Base-by-base conservation (phyloP, 1,140 invertebrate species). In the Megalopta genalis region DNA sequence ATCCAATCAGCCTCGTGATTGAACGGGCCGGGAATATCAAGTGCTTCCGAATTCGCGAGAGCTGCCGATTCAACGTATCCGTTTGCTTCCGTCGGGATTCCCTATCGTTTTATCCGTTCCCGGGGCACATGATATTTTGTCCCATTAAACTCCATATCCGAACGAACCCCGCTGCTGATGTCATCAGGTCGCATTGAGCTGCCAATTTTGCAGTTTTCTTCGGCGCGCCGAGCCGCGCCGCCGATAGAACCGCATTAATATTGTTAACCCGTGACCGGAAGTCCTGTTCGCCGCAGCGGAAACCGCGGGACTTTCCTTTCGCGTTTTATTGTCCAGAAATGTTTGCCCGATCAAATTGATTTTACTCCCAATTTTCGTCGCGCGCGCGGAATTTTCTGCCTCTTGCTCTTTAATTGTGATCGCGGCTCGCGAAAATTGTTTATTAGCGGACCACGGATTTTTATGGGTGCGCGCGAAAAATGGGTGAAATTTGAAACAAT, bases 131-230 rank as follows among this genome's bases (percentile, higher is more conserved):
- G 83, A 83, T 84, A 83, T 84, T 84, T 84, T 84, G 77, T 72
- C 71, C 83, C 83, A 84, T 84, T 84, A 84, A 82, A 81, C 83
- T 67, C 66, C 59, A 79, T 78, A 77, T 83, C 75, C 69, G 83
- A 80, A 80, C 81, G 82, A 84, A 63, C 71, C n/a, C n/a, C 83
- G 67, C 21, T 60, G 81, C 83, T 80, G 83, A 84, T 73, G 77
- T 84, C 83, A 84, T 84, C 83, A 65, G 59, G 65, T 84, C 49
- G 69, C 76, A 72, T 84, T 75, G 72, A 65, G 65, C 83, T 84
- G 81, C 83, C 76, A 84, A 83, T 84, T 84, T 84, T 66, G 82
- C 82, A 84, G 70, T 84, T 84, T 84, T 84, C 82, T 80, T 63
- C 14, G 16, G 16, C 49, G 16, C 49, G 16, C 49, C 46, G 46